phyloP scores from a whole-genome alignment of 2,888 invertebrate species.

The Habroteleia sp. region DNA sequence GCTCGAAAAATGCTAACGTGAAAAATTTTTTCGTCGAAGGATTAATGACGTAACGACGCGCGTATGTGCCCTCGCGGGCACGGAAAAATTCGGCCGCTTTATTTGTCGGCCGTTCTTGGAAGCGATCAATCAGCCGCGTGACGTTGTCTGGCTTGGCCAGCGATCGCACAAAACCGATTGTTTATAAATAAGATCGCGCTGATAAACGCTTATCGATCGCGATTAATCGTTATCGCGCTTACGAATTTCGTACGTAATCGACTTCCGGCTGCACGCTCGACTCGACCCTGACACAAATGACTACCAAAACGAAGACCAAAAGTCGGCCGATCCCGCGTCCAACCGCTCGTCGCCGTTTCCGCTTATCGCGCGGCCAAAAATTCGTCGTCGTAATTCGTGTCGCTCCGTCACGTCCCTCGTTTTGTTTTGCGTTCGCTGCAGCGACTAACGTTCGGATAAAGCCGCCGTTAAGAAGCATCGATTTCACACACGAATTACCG shows the following conservation, averaged over 20 bases:
- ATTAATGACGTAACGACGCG: constrained; percentile 44
- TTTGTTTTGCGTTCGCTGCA: not conserved
- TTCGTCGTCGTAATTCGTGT: not conserved
- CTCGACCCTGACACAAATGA: constrained; percentile 54
- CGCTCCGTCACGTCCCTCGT: not conserved
- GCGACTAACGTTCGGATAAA: too few relatives aligned
- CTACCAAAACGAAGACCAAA: constrained; percentile 39
- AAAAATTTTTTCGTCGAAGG: constrained; percentile 51
- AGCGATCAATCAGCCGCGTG: constrained; percentile 31
- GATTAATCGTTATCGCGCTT: constrained; percentile 6
- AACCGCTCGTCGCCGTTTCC: constrained; percentile 7
- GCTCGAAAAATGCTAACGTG: constrained; percentile 44
- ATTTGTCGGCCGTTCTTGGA: constrained; percentile 23
- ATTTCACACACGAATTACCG: too few relatives aligned
- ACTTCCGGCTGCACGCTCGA: constrained; percentile 39
- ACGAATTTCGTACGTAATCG: constrained; percentile 25
- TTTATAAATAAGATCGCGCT: constrained; percentile 36
- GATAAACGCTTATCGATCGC: constrained; percentile 19
- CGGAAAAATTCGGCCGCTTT: constrained; percentile 37
- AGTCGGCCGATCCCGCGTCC: constrained; percentile 34
- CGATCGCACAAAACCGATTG: constrained; percentile 12
- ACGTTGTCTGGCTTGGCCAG: constrained; percentile 2
- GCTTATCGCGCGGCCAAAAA: constrained; percentile 6
- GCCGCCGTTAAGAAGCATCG: too few relatives aligned
- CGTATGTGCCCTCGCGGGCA: constrained; percentile 4